Percentiles rank a stretch among this genome's conserved stretches.
Evolutionary conservation across 2,797 vertebrate species (phyloP).

Genomic region (Anisognathus igniventris): DNA sequence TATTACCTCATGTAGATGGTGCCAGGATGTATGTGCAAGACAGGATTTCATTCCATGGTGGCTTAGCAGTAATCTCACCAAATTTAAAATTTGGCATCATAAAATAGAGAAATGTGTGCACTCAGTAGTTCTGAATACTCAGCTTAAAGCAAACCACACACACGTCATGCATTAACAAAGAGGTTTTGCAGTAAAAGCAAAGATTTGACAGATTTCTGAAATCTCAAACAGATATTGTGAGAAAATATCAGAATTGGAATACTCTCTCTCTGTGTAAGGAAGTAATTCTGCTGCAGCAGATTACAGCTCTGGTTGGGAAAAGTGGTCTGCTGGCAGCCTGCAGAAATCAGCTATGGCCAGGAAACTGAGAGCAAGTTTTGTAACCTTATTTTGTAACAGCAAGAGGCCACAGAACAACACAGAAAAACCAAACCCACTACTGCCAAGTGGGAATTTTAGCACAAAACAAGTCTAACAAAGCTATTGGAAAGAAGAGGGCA

Average conservation of each 20-base stretch:
- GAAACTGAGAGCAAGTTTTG: neutral
- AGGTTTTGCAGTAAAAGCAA: neutral
- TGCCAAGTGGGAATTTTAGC: neutral
- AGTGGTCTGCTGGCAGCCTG: neutral
- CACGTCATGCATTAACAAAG: neutral
- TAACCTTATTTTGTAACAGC: constrained; percentile 2
- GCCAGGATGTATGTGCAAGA: neutral
- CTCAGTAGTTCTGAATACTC: neutral
- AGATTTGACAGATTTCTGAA: neutral
- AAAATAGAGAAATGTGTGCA: neutral
- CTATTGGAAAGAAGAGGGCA: neutral
- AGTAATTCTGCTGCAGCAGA: neutral
- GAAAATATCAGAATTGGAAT: neutral
- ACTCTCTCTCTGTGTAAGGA: neutral
- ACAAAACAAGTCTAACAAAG: neutral
- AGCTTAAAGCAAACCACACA: neutral
- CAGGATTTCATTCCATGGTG: neutral
- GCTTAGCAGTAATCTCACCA: neutral
- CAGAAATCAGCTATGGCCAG: neutral
- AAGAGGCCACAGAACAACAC: neutral
- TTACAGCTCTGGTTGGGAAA: neutral
- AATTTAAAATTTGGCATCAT: neutral
- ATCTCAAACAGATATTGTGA: neutral
- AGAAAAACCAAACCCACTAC: neutral
- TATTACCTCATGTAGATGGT: neutral